phyloP scores from a whole-genome alignment of 2,888 invertebrate genomes.

The Gastrophysa polygoni region DNA sequence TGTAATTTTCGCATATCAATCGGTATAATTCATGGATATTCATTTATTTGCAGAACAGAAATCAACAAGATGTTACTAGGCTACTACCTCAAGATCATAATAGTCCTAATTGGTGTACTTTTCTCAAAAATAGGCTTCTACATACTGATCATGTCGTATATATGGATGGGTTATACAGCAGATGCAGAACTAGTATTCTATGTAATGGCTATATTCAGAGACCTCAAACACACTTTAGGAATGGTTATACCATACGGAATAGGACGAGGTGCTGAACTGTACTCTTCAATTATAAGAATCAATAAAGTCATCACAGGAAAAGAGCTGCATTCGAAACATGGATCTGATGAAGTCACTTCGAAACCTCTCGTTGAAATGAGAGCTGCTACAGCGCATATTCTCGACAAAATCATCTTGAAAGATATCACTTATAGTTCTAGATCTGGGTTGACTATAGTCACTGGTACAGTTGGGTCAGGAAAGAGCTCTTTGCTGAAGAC shows the following conservation, averaged over 20 bases:
- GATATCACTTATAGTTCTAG: slow-evolving; percentile 46
- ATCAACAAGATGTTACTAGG: slow-evolving; percentile 61
- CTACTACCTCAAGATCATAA: slow-evolving; percentile 48
- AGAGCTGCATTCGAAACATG: slow-evolving; percentile 20
- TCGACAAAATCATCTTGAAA: slow-evolving; percentile 52
- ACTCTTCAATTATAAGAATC: slow-evolving; percentile 75
- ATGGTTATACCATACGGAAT: slow-evolving; percentile 88
- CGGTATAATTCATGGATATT: background rate
- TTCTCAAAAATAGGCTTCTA: slow-evolving; percentile 52
- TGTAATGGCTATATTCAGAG: slow-evolving; percentile 88
- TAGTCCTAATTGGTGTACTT: slow-evolving; percentile 47
- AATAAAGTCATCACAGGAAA: slow-evolving; percentile 60
- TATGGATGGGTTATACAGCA: slow-evolving; percentile 71
- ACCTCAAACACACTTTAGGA: slow-evolving; percentile 83
- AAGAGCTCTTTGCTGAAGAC: slow-evolving; percentile 61
- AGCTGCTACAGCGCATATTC: slow-evolving; percentile 39
- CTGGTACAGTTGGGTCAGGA: slow-evolving; percentile 71
- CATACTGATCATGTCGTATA: slow-evolving; percentile 62
- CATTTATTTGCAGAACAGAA: slow-evolving; percentile 67
- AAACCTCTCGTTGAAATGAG: slow-evolving; percentile 39
- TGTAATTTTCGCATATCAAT: background rate
- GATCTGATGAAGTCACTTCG: slow-evolving; percentile 33
- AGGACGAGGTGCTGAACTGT: slow-evolving; percentile 78
- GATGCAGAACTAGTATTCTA: slow-evolving; percentile 87
- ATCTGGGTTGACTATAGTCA: slow-evolving; percentile 60